Evolutionary conservation across 1,140 invertebrate species (phyloP).

Genomic region (Prorops nasuta): DNA sequence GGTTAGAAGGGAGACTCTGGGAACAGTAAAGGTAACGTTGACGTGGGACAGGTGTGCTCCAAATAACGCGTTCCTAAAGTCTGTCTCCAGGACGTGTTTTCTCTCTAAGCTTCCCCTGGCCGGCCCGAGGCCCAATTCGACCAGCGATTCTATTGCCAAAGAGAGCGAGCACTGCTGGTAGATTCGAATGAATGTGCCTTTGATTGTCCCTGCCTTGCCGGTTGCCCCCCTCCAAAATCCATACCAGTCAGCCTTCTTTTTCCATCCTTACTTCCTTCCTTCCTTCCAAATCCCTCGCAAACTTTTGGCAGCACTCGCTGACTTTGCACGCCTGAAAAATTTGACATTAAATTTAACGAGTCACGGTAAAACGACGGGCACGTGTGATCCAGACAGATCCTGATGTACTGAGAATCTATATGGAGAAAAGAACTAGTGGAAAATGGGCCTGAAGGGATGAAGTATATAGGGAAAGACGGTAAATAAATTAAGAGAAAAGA

Average conservation of each 20-base stretch:
- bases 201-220: conserved; percentile 41
- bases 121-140: conserved; percentile 18
- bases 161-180: no score
- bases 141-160: conserved; percentile 30
- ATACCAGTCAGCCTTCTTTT: no score
- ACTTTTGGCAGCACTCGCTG: conserved; percentile 12
- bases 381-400: no score
- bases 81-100: conserved; percentile 30
- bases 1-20: conserved; percentile 10
- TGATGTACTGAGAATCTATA: no score
- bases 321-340: no score
- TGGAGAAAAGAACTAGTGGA: no score
- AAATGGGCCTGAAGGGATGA: conserved; percentile 28
- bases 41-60: conserved; percentile 43
- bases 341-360: no score
- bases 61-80: conserved; percentile 34
- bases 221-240: conserved; percentile 26
- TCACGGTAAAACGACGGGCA: no score
- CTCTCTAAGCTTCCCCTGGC: conserved; percentile 19
- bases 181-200: conserved; percentile 43
- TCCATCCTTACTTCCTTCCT: conserved; percentile 2
- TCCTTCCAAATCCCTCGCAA: conserved; percentile 2
- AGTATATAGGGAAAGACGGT: conserved; percentile 8
- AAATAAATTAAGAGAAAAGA: conserved; percentile 9
- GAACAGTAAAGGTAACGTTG: neutral